Conservation (phyloP, 2,888 invertebrate species). For the Apomyelois bistriatella region DNA sequence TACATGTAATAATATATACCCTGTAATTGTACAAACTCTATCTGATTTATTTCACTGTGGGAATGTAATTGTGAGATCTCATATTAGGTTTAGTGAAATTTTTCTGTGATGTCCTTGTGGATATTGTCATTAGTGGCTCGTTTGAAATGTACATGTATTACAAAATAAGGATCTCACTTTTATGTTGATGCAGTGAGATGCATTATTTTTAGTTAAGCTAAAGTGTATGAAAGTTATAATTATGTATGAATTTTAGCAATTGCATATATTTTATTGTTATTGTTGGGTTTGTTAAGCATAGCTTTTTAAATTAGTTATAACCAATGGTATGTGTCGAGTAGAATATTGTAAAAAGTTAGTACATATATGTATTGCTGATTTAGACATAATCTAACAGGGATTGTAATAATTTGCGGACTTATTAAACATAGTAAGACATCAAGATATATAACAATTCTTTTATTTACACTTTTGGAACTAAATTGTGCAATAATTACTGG, state of each 20-base stretch:
- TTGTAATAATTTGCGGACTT: conserved; percentile 24
- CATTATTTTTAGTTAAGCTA: conserved; percentile 26
- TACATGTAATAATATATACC: conserved; percentile 15
- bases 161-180: conserved; percentile 58
- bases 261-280: conserved; percentile 37
- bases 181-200: conserved; percentile 54
- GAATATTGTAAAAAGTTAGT: conserved; percentile 20
- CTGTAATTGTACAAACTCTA: conserved; percentile 31
- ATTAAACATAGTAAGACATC: neutral
- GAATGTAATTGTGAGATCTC: conserved; percentile 66
- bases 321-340: conserved; percentile 40
- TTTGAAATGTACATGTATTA: conserved; percentile 35
- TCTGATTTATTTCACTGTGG: conserved; percentile 36
- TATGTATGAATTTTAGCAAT: conserved; percentile 36
- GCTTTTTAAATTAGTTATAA: conserved; percentile 27
- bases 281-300: conserved; percentile 35
- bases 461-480: too few relatives aligned
- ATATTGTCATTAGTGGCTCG: conserved; percentile 43
- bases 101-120: conserved; percentile 56
- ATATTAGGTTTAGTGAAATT: conserved; percentile 41
- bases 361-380: conserved; percentile 8
- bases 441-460: too few relatives aligned
- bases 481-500: too few relatives aligned
- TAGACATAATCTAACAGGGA: conserved; percentile 27
- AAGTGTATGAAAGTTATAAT: conserved; percentile 26